phyloP scores from a whole-genome alignment of 2,888 invertebrate species.

The Clistopyga incitator region DNA sequence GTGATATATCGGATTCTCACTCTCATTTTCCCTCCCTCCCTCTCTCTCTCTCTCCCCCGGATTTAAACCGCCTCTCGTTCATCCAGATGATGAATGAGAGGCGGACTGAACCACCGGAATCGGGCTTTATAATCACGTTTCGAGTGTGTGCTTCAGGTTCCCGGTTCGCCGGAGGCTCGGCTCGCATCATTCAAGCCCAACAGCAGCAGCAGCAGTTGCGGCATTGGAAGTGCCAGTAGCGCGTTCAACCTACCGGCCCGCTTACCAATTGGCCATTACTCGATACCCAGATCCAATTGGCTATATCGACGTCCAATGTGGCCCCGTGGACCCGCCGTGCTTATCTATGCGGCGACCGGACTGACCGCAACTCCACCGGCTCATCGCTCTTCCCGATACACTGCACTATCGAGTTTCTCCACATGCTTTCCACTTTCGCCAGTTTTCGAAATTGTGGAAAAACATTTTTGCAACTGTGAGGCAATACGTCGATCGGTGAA shows the following conservation, averaged over 20 bases:
- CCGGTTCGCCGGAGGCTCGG: conserved; percentile 24
- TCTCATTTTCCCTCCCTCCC: conserved; percentile 28
- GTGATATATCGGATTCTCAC: conserved; percentile 55
- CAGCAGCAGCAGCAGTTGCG: conserved; percentile 18
- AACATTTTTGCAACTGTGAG: no score
- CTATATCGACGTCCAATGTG: conserved; percentile 73
- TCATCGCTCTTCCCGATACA: conserved; percentile 45
- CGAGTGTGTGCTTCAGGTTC: conserved; percentile 60
- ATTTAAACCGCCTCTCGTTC: conserved; percentile 54
- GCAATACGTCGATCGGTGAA: no score
- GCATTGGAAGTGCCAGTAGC: conserved; percentile 37
- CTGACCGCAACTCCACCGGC: conserved; percentile 64
- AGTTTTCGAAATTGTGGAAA: not conserved
- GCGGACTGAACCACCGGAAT: conserved; percentile 70
- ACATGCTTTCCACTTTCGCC: not conserved
- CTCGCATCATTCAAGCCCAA: conserved; percentile 59
- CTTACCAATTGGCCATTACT: conserved; percentile 80
- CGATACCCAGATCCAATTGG: conserved; percentile 79
- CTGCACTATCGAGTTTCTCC: not conserved
- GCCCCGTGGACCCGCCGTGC: conserved; percentile 68
- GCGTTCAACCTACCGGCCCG: conserved; percentile 61
- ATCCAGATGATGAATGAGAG: conserved; percentile 76
- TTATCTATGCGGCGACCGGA: conserved; percentile 74
- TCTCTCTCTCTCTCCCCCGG: conserved; percentile 26
- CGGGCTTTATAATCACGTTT: conserved; percentile 80